phyloP scores from a whole-genome alignment of 2,888 invertebrate species.

The Eristalis tenax region DNA sequence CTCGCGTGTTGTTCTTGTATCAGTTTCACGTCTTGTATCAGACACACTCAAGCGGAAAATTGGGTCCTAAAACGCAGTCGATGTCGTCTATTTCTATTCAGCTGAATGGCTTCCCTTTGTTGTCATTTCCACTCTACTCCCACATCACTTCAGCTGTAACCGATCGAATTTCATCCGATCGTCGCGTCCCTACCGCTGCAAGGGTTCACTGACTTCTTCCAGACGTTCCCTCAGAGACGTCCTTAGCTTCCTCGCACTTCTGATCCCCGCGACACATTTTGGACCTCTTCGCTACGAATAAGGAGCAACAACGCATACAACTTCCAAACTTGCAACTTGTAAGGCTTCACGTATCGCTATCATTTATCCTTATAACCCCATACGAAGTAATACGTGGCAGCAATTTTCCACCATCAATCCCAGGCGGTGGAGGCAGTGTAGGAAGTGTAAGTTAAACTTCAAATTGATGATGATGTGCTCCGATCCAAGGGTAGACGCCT shows the following conservation, averaged over 20 bases:
- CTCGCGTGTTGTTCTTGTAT: no score
- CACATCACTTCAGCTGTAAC: no score
- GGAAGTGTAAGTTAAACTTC: slow-evolving; percentile 69
- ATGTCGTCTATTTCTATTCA: no score
- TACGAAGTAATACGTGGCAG: slow-evolving; percentile 43
- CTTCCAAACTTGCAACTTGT: slow-evolving; percentile 25
- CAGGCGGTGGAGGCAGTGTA: slow-evolving; percentile 16
- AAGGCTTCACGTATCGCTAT: slow-evolving; percentile 57
- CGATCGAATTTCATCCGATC: no score
- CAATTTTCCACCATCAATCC: slow-evolving; percentile 51
- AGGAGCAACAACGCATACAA: slow-evolving; percentile 36
- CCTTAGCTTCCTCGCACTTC: neutral
- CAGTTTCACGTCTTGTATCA: no score
- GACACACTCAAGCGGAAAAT: no score
- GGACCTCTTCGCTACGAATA: slow-evolving; percentile 1
- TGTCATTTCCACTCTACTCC: no score
- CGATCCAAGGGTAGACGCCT: slow-evolving; percentile 12
- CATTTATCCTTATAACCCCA: slow-evolving; percentile 25
- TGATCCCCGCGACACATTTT: slow-evolving; percentile 5
- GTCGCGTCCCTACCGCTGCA: no score
- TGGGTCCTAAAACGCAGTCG: no score
- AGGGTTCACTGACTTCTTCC: no score
- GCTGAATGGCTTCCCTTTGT: neutral
- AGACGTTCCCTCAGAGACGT: neutral
- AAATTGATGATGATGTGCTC: slow-evolving; percentile 60